These are phyloP conservation scores for Ceratina australensis DNA, from an alignment of 1,140 invertebrate species.

Conservation along the genomic window DNA sequence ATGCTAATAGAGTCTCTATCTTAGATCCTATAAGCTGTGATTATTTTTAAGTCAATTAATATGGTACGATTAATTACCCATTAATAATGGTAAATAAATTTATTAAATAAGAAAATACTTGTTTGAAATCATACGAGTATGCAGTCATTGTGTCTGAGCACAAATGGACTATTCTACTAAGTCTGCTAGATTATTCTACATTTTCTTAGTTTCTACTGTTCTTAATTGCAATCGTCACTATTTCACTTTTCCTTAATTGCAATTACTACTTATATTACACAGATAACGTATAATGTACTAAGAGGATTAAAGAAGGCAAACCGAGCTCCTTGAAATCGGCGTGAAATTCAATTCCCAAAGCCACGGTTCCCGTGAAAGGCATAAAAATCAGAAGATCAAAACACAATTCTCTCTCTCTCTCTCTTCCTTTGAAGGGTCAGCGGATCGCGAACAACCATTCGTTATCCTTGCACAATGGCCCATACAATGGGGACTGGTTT, in stretches of 20 bases:
- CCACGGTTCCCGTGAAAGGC: background rate
- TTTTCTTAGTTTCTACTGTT: no score
- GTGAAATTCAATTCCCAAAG: slow-evolving; percentile 34
- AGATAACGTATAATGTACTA: background rate
- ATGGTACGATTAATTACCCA: slow-evolving; percentile 1
- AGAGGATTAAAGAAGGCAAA: background rate
- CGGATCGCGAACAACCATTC: slow-evolving; percentile 66
- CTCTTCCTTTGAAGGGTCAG: no score
- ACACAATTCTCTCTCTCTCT: slow-evolving; percentile 53
- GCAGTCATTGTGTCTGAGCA: background rate
- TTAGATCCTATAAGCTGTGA: background rate
- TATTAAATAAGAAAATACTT: background rate
- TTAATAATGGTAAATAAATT: no score
- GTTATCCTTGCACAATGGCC: slow-evolving; percentile 70
- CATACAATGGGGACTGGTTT: slow-evolving; percentile 69
- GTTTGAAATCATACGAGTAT: background rate
- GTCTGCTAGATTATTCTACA: background rate
- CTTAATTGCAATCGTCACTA: no score
- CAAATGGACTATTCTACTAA: background rate
- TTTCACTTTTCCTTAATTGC: no score
- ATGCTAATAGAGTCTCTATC: slow-evolving; percentile 22
- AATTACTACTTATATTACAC: no score
- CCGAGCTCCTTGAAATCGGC: background rate
- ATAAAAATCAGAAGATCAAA: slow-evolving; percentile 63
- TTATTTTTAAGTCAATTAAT: slow-evolving; percentile 8